Base-by-base conservation (phyloP, 2,113 vertebrate species). In the Seriola quinqueradiata region DNA sequence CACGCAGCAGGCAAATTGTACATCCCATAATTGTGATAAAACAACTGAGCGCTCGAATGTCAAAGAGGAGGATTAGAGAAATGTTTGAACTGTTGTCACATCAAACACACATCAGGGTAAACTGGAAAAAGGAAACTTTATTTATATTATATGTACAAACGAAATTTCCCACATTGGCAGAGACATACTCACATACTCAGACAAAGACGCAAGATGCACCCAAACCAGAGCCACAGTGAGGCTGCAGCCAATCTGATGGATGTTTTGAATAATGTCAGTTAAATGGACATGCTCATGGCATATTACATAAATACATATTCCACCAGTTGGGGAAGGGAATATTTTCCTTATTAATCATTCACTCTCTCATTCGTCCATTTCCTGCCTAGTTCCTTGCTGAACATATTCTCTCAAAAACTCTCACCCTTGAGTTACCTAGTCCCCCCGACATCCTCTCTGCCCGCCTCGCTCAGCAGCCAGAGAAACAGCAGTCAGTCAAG, bases 11-110 rank as follows among this genome's bases (percentile, higher is more conserved):
- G 71, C 58, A 60, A 82, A 73, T 55, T 70, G 48, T 61, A 55
- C 82, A 78, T 82, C 69, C 74, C 38, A 42, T 80, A 85, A 87
- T 72, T 84, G 52, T 52, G 55, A 87, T 73, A 64, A 81, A 90
- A 90, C 72, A 86, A 79, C 23, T 36, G 25, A 68, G 50, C 0
- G 9, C 72, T 84, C 84, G 75, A 75, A 87, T 91, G 82, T 81
- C 89, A 79, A 63, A 57, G 68, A 69, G 38, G 28, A 36, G 83
- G 87, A 89, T 89, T 78, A 85, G 34, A 77, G 75, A 57, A 59
- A 81, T 50, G 81, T 88, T 87, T 87, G 72, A 81, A 68, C 75
- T 50, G 1, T 36, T 66, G 60, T 78, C 79, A 88, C 88, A 89
- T 86, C 82, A 88, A 88, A 88, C 81, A 58, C 10, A 79, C n/a